These are phyloP conservation scores for Nezara viridula DNA, from an alignment of 2,888 invertebrate genomes.

Conservation along the genomic window DNA sequence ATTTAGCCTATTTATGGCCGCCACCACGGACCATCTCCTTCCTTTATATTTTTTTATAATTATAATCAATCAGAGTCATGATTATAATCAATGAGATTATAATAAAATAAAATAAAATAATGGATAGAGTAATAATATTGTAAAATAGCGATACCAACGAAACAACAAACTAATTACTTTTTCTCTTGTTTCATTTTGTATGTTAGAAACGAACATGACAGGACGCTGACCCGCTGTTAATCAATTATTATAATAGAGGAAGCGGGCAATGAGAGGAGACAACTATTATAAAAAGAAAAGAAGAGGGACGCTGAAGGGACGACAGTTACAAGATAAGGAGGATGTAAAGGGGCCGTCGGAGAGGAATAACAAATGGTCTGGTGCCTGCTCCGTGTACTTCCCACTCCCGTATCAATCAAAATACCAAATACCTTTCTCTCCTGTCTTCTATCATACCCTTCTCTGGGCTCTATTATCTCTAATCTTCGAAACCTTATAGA, in stretches of 20 bases:
- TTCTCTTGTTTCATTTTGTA: background rate
- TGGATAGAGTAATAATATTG: too few species aligned
- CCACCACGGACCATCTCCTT: too few species aligned
- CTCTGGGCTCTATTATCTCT: background rate
- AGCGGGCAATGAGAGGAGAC: background rate
- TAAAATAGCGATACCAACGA: background rate
- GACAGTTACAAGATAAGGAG: slow-evolving; percentile 31
- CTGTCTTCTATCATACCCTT: too few species aligned
- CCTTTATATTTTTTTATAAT: too few species aligned
- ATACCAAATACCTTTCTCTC: background rate
- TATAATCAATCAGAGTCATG: too few species aligned
- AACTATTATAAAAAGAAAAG: slow-evolving; percentile 15
- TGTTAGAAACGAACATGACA: background rate
- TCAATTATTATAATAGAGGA: background rate
- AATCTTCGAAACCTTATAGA: too few species aligned
- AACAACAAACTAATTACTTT: background rate
- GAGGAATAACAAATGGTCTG: background rate
- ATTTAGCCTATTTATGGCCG: too few species aligned
- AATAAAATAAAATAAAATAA: too few species aligned
- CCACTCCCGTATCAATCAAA: background rate
- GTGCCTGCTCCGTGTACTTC: background rate
- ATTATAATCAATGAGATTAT: too few species aligned
- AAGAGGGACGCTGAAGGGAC: background rate
- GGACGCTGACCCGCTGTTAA: background rate
- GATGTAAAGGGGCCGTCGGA: slow-evolving; percentile 1